phyloP scores from a whole-genome alignment of 2,888 invertebrate genomes.

The Phyllotreta cruciferae region DNA sequence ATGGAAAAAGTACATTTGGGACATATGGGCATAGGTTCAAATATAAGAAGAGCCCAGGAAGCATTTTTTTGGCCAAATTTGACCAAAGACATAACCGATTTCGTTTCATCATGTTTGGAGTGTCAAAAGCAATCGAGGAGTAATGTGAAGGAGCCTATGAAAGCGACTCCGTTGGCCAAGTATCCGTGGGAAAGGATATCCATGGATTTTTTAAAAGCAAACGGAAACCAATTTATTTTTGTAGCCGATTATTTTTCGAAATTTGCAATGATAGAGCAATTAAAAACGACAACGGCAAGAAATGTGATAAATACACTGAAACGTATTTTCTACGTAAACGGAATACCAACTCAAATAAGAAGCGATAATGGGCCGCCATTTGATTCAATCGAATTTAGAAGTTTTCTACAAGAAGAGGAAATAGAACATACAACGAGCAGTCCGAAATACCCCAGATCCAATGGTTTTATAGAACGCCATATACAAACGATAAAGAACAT shows the following conservation, averaged over 20 bases:
- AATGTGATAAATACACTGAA: conserved; percentile 21
- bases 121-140: conserved; percentile 27
- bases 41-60: conserved; percentile 35
- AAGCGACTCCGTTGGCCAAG: conserved; percentile 23
- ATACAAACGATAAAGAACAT: conserved; percentile 40
- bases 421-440: conserved; percentile 25
- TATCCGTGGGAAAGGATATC: conserved; percentile 32
- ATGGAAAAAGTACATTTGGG: conserved; percentile 20
- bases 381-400: conserved; percentile 33
- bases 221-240: conserved; percentile 38
- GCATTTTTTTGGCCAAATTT: conserved; percentile 44
- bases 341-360: conserved; percentile 30
- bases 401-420: conserved; percentile 30
- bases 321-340: conserved; percentile 26
- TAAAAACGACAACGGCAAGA: conserved; percentile 8
- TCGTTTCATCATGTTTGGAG: conserved; percentile 26
- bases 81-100: conserved; percentile 39
- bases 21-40: conserved; percentile 30
- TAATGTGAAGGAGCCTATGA: conserved; percentile 29
- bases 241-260: conserved; percentile 43
- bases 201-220: conserved; percentile 28
- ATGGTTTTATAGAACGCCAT: conserved; percentile 39
- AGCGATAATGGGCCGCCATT: conserved; percentile 37
- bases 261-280: conserved; percentile 36
- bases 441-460: conserved; percentile 32